Percentiles rank a stretch among this genome's conserved stretches.
These are phyloP conservation scores for Spodoptera frugiperda DNA, from an alignment of 1,140 invertebrate species.

Conservation along the genomic window DNA sequence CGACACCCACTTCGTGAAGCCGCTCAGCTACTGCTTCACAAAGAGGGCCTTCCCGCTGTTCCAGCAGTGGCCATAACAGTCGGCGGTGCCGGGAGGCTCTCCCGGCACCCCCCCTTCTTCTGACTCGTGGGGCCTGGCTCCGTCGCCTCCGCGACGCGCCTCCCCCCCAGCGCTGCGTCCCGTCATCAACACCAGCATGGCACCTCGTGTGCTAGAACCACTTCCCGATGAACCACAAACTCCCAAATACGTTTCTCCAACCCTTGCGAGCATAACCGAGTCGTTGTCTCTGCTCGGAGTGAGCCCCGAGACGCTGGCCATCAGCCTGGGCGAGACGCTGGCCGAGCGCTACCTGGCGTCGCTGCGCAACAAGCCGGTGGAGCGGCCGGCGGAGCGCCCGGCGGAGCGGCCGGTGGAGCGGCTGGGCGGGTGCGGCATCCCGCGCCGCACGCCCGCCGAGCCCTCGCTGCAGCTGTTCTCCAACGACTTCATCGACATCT, in stretches of 20 bases:
- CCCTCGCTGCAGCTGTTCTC: conserved; percentile 87
- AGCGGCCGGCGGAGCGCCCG: conserved; percentile 48
- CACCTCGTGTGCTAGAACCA: conserved; percentile 67
- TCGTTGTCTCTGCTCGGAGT: conserved; percentile 80
- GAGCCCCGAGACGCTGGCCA: conserved; percentile 76
- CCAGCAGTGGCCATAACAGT: conserved; percentile 94
- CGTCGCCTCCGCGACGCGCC: conserved; percentile 77
- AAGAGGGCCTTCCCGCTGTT: conserved; percentile 89
- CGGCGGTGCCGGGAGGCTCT: conserved; percentile 88
- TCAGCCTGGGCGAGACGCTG: conserved; percentile 80
- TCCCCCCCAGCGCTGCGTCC: conserved; percentile 82
- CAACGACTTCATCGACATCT: conserved; percentile 87
- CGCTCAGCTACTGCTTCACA: conserved; percentile 92
- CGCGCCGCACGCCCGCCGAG: conserved; percentile 63
- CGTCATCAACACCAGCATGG: conserved; percentile 85
- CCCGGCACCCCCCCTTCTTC: conserved; percentile 78
- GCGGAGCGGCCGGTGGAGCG: conserved; percentile 61
- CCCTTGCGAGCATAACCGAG: conserved; percentile 78
- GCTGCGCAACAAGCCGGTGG: conserved; percentile 67
- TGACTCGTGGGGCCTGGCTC: conserved; percentile 71
- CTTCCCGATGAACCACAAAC: conserved; percentile 57
- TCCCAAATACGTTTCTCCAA: conserved; percentile 67
- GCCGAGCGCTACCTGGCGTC: conserved; percentile 76
- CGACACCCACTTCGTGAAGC: conserved; percentile 98
- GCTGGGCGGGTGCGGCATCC: conserved; percentile 65